phyloP scores from a whole-genome alignment of 2,797 vertebrate genomes.

The Mycteria americana region DNA sequence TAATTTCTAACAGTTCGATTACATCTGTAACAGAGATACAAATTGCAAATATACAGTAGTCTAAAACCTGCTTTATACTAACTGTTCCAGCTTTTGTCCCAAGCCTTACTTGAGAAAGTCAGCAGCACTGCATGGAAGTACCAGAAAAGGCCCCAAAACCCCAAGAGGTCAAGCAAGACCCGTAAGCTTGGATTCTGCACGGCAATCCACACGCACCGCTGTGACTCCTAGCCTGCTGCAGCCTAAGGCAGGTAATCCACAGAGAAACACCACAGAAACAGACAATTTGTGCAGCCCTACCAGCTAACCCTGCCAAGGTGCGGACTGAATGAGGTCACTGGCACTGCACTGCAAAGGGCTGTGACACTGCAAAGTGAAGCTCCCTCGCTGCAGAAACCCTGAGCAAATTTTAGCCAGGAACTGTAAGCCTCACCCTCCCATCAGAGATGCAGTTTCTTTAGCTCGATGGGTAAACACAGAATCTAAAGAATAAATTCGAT shows the following conservation, averaged over 20 bases:
- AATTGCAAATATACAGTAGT: neutral
- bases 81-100: neutral
- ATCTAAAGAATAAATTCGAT: neutral
- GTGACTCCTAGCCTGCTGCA: neutral
- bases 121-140: neutral
- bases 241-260: neutral
- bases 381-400: neutral
- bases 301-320: neutral
- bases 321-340: rapidly evolving
- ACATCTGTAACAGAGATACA: neutral
- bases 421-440: neutral
- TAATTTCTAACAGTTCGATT: neutral
- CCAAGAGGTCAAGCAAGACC: neutral
- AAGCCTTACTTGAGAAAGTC: neutral
- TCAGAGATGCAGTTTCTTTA: neutral
- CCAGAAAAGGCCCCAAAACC: neutral
- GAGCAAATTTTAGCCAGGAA: neutral
- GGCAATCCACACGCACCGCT: neutral
- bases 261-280: neutral
- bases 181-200: neutral
- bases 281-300: neutral
- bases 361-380: neutral
- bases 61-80: neutral
- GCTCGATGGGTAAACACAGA: neutral
- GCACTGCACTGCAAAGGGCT: neutral